Conservation (phyloP, 2,113 vertebrate genomes). For the Sceloporus undulatus region DNA sequence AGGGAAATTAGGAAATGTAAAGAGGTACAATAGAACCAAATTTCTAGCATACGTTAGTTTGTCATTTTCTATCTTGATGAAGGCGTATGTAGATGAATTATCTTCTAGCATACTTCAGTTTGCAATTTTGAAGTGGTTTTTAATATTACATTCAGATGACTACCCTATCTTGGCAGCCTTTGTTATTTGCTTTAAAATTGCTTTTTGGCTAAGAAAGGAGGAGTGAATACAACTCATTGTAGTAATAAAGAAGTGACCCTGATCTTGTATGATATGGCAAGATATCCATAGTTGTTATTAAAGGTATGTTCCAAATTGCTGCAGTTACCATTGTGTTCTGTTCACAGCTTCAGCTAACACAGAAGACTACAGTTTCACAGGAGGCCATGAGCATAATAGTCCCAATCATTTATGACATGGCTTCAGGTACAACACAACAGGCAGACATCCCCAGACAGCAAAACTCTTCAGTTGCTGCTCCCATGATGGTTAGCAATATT, state of each 20-base stretch:
- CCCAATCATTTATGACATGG: conserved; percentile 99
- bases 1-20: background rate
- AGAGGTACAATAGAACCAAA: background rate
- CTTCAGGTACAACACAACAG: conserved; percentile 97
- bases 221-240: background rate
- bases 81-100: no score
- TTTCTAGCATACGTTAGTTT: background rate
- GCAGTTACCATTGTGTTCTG: background rate
- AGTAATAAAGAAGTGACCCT: background rate
- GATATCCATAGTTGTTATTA: background rate
- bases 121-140: background rate
- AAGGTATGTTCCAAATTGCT: background rate
- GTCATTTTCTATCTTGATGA: no score
- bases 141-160: background rate
- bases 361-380: conserved; percentile 91
- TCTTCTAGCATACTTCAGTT: background rate
- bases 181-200: background rate
- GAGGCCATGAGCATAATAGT: conserved; percentile 98
- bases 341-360: conserved; percentile 94
- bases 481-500: conserved; percentile 98
- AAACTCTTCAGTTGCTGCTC: conserved; percentile 95
- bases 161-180: no score
- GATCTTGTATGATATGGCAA: background rate
- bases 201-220: background rate
- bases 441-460: conserved; percentile 98